phyloP scores from a whole-genome alignment of 2,888 invertebrate genomes.

The Ophonus ardosiacus region DNA sequence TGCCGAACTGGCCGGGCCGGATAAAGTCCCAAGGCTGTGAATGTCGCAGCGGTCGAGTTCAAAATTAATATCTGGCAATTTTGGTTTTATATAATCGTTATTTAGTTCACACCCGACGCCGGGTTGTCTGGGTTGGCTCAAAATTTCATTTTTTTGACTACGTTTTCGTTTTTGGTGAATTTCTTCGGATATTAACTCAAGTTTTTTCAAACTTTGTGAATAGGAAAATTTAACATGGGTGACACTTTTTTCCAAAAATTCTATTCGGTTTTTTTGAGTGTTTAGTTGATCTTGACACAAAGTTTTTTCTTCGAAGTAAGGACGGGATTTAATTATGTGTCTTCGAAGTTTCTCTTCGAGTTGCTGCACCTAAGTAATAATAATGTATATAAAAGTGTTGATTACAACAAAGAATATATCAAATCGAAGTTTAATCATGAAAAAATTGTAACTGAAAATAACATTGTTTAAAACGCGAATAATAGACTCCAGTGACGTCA shows the following conservation, averaged over 20 bases:
- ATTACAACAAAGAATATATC: too few species aligned
- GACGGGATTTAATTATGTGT: slow-evolving; percentile 90
- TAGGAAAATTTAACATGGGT: slow-evolving; percentile 89
- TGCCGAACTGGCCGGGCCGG: slow-evolving; percentile 77
- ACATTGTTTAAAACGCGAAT: too few species aligned
- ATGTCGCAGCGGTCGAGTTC: slow-evolving; percentile 80
- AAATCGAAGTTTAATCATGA: too few species aligned
- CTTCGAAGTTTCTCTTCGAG: slow-evolving; percentile 90
- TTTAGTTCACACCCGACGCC: slow-evolving; percentile 82
- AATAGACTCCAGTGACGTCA: too few species aligned
- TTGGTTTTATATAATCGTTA: background rate
- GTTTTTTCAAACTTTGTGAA: slow-evolving; percentile 87
- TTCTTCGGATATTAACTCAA: slow-evolving; percentile 95
- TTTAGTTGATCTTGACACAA: slow-evolving; percentile 91
- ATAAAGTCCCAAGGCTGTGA: slow-evolving; percentile 77
- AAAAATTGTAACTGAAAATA: too few species aligned
- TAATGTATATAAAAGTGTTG: too few species aligned
- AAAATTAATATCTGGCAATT: slow-evolving; percentile 75
- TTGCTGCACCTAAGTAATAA: slow-evolving; percentile 79
- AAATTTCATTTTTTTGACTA: slow-evolving; percentile 73
- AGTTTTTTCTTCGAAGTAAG: slow-evolving; percentile 94
- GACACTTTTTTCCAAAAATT: slow-evolving; percentile 88
- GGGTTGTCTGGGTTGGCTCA: slow-evolving; percentile 80
- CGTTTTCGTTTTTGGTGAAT: slow-evolving; percentile 86
- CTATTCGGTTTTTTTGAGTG: slow-evolving; percentile 90